Evolutionary conservation across 2,888 invertebrate species (phyloP).

Genomic region (Macrosiphum euphorbiae): DNA sequence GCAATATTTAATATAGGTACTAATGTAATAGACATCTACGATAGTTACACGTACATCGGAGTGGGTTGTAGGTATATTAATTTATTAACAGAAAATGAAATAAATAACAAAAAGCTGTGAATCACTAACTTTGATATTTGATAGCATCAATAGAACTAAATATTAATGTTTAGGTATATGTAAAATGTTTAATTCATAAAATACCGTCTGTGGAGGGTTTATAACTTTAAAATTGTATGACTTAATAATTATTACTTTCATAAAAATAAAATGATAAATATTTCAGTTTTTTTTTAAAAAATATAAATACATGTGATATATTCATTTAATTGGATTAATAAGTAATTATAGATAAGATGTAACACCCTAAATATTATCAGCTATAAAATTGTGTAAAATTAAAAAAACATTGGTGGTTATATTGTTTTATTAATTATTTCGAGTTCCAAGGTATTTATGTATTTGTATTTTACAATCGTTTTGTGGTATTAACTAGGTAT

Average conservation of each 20-base stretch:
- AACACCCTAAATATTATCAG: too few relatives aligned
- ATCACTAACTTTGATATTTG: too few relatives aligned
- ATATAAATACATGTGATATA: neutral
- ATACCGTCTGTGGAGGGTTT: neutral
- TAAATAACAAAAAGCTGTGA: too few relatives aligned
- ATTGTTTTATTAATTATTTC: neutral
- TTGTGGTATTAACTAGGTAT: neutral
- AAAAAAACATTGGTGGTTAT: too few relatives aligned
- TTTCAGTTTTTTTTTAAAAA: neutral
- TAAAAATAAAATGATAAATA: neutral
- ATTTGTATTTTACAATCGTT: neutral
- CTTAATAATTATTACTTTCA: neutral
- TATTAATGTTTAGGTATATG: neutral
- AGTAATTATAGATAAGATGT: too few relatives aligned
- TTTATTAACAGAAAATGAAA: too few relatives aligned
- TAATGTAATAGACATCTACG: too few relatives aligned
- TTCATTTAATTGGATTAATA: neutral
- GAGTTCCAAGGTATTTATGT: neutral
- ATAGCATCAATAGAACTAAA: neutral
- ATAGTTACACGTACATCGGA: too few relatives aligned
- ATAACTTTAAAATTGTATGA: neutral
- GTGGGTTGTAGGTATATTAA: too few relatives aligned
- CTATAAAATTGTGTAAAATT: too few relatives aligned
- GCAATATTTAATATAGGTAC: neutral
- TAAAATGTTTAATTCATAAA: neutral